phyloP scores from a whole-genome alignment of 2,113 vertebrate genomes.

The Alethe castanea region DNA sequence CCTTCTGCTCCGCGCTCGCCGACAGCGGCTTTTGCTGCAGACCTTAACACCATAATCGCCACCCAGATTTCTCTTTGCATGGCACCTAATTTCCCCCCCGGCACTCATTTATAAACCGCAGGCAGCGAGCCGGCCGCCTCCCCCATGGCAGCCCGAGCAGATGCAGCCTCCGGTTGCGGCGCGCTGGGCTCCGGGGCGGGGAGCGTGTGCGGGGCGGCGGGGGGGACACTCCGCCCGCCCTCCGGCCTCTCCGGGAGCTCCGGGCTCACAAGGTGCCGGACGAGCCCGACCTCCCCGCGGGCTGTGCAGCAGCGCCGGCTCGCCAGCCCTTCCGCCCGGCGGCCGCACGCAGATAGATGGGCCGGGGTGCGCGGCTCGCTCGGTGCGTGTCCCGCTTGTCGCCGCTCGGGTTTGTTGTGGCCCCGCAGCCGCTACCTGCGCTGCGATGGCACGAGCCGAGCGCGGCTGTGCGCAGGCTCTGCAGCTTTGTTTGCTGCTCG shows the following conservation, averaged over 20 bases:
- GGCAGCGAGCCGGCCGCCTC: background rate
- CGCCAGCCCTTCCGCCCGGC: background rate
- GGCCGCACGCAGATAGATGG: background rate
- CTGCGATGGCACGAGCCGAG: conserved; percentile 6
- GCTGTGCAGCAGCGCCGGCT: background rate
- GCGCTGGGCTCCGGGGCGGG: background rate
- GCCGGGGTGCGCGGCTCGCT: background rate
- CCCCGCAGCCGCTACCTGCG: conserved; percentile 48
- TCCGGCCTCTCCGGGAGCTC: background rate
- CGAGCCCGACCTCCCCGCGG: background rate
- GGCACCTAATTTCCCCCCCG: conserved; percentile 1
- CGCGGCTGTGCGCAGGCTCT: conserved; percentile 56
- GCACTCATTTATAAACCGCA: conserved; percentile 20
- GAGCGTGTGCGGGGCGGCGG: background rate
- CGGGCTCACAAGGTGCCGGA: background rate
- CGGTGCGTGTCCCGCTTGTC: background rate
- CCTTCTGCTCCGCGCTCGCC: conserved; percentile 3
- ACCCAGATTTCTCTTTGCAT: conserved; percentile 25
- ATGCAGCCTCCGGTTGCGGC: background rate
- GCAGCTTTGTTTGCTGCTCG: conserved; percentile 57
- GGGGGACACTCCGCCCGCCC: background rate
- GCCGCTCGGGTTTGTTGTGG: background rate
- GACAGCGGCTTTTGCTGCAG: background rate
- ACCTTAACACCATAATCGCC: background rate
- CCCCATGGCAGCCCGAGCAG: background rate